A percentile compares a stretch with the other conserved stretches of the same genome.
These are phyloP conservation scores for Spodoptera picta DNA, from an alignment of 2,888 invertebrate genomes.

Conservation along the genomic window DNA sequence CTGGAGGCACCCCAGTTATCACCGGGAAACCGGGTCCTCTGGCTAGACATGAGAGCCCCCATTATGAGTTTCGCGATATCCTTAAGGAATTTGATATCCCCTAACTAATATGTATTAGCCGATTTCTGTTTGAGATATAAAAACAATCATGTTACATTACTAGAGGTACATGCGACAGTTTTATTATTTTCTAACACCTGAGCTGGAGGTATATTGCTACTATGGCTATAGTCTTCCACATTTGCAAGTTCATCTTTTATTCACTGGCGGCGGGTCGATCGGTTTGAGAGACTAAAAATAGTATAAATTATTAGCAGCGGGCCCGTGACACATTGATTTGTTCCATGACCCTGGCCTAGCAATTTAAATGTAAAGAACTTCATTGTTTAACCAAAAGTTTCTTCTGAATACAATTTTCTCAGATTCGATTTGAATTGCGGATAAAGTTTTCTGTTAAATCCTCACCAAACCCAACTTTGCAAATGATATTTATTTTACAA, in stretches of 20 bases:
- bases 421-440: slow-evolving; percentile 20
- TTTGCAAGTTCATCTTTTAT: slow-evolving; percentile 73
- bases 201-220: slow-evolving; percentile 20
- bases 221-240: slow-evolving; percentile 47
- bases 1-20: too few relatives aligned
- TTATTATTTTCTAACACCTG: slow-evolving; percentile 22
- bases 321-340: slow-evolving; percentile 52
- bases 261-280: slow-evolving; percentile 62
- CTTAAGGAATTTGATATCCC: too few relatives aligned
- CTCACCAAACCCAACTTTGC: background rate
- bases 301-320: slow-evolving; percentile 60
- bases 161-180: background rate
- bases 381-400: slow-evolving; percentile 23
- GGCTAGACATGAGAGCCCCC: too few relatives aligned
- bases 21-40: too few relatives aligned
- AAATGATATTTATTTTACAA: too few relatives aligned
- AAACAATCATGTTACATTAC: background rate
- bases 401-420: background rate
- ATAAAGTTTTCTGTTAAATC: slow-evolving; percentile 12
- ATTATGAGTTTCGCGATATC: too few relatives aligned
- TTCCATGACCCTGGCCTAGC: slow-evolving; percentile 38
- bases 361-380: slow-evolving; percentile 47
- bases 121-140: too few relatives aligned
- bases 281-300: slow-evolving; percentile 62
- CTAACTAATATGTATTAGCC: too few relatives aligned